These are phyloP conservation scores for Mormyrus hasselquistii DNA, from an alignment of 2,797 vertebrate species.

Conservation along the genomic window DNA sequence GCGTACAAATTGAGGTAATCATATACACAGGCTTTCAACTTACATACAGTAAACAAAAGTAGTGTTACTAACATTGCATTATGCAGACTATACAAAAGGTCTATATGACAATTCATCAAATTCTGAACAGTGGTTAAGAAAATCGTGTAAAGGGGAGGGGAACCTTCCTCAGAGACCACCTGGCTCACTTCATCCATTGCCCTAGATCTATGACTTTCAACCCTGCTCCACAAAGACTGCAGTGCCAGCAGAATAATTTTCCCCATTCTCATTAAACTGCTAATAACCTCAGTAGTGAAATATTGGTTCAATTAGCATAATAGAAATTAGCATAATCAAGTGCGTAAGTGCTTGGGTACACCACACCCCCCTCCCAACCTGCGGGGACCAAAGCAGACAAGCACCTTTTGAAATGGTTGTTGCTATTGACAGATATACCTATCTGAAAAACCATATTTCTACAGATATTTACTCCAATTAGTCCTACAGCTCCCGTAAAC, in stretches of 20 bases:
- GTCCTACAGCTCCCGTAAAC: not conserved
- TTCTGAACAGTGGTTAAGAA: constrained; percentile 12
- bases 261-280: not conserved
- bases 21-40: constrained; percentile 12
- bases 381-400: not conserved
- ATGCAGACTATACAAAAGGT: constrained; percentile 17
- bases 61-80: constrained; percentile 12
- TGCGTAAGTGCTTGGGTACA: not conserved
- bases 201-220: not conserved
- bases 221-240: not conserved
- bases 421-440: not conserved
- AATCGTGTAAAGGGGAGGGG: not conserved
- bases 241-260: not conserved
- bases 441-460: not conserved
- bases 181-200: not conserved
- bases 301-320: constrained; percentile 2
- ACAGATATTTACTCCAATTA: not conserved
- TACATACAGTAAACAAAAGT: constrained; percentile 11
- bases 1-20: constrained; percentile 13
- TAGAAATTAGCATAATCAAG: not conserved
- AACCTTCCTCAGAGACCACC: not conserved
- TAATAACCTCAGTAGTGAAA: constrained; percentile 8
- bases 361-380: not conserved
- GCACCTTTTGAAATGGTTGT: not conserved
- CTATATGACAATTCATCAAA: constrained; percentile 7